Evolutionary conservation across 2,113 vertebrate genomes (phyloP).

Genomic region (Xenopus laevis): DNA sequence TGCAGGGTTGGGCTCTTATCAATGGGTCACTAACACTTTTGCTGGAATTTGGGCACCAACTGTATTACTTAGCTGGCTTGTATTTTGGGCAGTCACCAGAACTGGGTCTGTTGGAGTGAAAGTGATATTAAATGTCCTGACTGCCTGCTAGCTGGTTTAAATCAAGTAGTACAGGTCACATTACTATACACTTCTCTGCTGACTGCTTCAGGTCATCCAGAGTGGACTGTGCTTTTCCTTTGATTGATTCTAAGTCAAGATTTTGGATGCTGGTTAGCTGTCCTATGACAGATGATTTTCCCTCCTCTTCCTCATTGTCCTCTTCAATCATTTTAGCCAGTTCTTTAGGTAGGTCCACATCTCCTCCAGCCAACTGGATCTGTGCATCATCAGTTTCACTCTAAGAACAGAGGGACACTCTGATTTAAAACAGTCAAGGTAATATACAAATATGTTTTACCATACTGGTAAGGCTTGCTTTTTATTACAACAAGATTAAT

Average conservation of each 20-base stretch:
- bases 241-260: constrained; percentile 88
- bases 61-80: neutral
- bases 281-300: constrained; percentile 84
- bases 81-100: neutral
- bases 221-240: constrained; percentile 91
- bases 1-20: neutral
- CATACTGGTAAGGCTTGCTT: too few relatives aligned
- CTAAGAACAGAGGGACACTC: constrained; percentile 55
- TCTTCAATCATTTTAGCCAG: constrained; percentile 97
- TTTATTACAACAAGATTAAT: too few relatives aligned
- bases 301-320: constrained; percentile 87
- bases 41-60: neutral
- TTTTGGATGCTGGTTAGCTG: constrained; percentile 92
- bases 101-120: neutral
- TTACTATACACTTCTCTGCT: constrained; percentile 87
- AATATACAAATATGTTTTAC: too few relatives aligned
- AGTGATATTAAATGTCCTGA: neutral
- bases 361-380: constrained; percentile 88
- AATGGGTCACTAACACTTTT: neutral
- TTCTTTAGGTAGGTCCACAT: constrained; percentile 87
- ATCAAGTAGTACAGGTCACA: constrained; percentile 62
- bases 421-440: neutral
- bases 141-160: neutral
- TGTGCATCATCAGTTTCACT: constrained; percentile 87
- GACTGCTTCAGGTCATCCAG: constrained; percentile 93